A percentile compares a stretch with the other conserved stretches of the same genome.
Evolutionary conservation across 92 coral and sea anemone species (phyloP).

Genomic region (Nematostella vectensis): DNA sequence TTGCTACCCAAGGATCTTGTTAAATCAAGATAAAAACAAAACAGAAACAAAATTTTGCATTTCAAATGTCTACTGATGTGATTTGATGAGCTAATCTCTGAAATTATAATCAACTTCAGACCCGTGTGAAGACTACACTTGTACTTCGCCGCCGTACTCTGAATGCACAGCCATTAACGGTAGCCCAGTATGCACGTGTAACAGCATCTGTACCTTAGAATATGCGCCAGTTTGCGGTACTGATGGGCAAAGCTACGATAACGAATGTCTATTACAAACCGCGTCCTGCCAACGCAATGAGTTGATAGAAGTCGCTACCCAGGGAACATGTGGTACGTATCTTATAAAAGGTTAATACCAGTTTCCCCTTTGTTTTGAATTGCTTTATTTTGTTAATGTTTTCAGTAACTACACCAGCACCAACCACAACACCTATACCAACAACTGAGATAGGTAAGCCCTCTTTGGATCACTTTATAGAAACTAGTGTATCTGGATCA

Average conservation of each 20-base stretch:
- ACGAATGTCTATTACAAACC: slow-evolving; percentile 33
- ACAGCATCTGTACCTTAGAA: slow-evolving; percentile 20
- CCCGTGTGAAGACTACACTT: slow-evolving; percentile 1
- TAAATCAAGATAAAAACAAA: too few species aligned
- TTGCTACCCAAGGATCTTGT: too few species aligned
- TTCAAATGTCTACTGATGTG: too few species aligned
- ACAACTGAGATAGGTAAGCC: not conserved
- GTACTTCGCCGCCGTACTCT: slow-evolving; percentile 27
- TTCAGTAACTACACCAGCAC: not conserved
- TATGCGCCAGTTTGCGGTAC: slow-evolving; percentile 64
- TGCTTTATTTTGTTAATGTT: not conserved
- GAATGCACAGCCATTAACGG: slow-evolving; percentile 37
- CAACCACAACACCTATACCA: not conserved
- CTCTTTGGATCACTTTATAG: too few species aligned
- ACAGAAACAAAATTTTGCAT: too few species aligned
- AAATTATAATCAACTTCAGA: too few species aligned
- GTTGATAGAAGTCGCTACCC: slow-evolving; percentile 12
- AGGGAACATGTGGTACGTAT: slow-evolving; percentile 24
- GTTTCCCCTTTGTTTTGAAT: too few species aligned
- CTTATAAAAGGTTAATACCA: too few species aligned
- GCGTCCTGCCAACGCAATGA: slow-evolving; percentile 36
- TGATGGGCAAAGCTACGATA: slow-evolving; percentile 51
- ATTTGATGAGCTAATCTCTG: too few species aligned
- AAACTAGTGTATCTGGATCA: too few species aligned
- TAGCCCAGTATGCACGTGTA: slow-evolving; percentile 48